Conservation (phyloP, 2,113 vertebrate species). For the Hyperopisus bebe region DNA sequence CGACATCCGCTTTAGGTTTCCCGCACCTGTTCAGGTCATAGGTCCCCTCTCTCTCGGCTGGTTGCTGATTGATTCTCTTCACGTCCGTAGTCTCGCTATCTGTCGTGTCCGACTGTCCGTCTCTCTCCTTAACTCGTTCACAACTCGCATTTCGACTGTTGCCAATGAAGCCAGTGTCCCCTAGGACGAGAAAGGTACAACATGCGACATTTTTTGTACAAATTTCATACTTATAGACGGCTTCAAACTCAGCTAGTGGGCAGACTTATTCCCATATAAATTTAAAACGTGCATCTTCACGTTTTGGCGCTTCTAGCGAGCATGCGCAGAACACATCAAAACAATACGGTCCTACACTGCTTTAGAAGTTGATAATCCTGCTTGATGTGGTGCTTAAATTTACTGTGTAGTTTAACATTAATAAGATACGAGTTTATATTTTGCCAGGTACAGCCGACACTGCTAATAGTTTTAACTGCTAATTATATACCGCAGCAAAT, state of each 20-base stretch:
- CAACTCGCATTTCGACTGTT: slow-evolving; percentile 81
- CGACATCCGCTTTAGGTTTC: not conserved
- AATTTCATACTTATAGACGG: not conserved
- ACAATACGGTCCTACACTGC: not conserved
- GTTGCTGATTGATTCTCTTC: slow-evolving; percentile 77
- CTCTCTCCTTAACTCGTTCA: slow-evolving; percentile 60
- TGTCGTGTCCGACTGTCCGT: slow-evolving; percentile 79
- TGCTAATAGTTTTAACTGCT: not conserved
- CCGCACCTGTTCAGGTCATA: slow-evolving; percentile 79
- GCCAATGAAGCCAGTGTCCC: slow-evolving; percentile 73
- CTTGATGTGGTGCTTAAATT: not conserved
- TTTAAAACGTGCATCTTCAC: not conserved
- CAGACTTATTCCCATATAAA: not conserved
- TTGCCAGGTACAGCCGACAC: not conserved
- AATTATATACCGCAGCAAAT: not conserved
- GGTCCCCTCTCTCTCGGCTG: slow-evolving; percentile 57
- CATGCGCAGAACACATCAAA: not conserved
- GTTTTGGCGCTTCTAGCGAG: not conserved
- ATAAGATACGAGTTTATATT: not conserved
- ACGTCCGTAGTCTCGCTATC: slow-evolving; percentile 81
- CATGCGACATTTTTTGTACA: not conserved
- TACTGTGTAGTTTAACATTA: not conserved
- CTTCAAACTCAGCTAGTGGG: not conserved
- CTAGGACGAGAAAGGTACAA: slow-evolving; percentile 42
- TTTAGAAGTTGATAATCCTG: not conserved